Evolutionary conservation across 2,797 vertebrate species (phyloP), one percentile per base, ranked within the genome.

Genomic region (Todus mexicanus): DNA sequence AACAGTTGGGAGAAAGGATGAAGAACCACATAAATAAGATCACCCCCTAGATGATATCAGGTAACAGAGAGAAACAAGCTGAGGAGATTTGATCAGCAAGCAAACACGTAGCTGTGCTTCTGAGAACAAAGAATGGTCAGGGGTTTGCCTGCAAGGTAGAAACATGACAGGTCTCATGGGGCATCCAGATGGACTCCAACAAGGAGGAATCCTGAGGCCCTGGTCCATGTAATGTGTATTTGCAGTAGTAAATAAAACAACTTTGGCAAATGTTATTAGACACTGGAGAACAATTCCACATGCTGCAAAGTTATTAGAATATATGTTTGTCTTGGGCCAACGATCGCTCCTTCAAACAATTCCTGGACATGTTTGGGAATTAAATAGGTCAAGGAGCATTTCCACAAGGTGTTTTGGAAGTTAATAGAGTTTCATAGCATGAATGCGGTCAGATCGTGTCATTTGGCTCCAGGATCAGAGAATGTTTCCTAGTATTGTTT

Each of bases 401-500:
- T 90, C 50, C 71, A 61, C 14, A 5, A 23, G 63, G 43, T 90
- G 43, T 89, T 94, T 56, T 63, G 60, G 54, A 81, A 78, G 51
- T 75, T 75, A 69, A 69, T 66, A 21, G 47, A 23, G 51, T 84
- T 93, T 64, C 76, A 9, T 4, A 33, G 6, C 17, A 9, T 8
- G 38, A 48, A 35, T 66, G 71, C 56, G 84, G 66, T 63, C 81
- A 87, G 43, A 64, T 6, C 23, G 7, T 43, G 53, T 20, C 9
- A 23, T 87, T 89, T 84, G 33, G 43, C 77, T 43, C 35, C 1
- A 3, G 51, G 56, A 90, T 66, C 22, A 45, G 29, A 23, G 47
- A 60, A 79, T 48, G 43, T 71, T 95, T 95, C 90, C 86, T 93
- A 38, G 27, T 12, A 87, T 93, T 95, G 81, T 93, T 82, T 26